Conservation (phyloP, 2,888 invertebrate genomes). For the Acleris emargana region DNA sequence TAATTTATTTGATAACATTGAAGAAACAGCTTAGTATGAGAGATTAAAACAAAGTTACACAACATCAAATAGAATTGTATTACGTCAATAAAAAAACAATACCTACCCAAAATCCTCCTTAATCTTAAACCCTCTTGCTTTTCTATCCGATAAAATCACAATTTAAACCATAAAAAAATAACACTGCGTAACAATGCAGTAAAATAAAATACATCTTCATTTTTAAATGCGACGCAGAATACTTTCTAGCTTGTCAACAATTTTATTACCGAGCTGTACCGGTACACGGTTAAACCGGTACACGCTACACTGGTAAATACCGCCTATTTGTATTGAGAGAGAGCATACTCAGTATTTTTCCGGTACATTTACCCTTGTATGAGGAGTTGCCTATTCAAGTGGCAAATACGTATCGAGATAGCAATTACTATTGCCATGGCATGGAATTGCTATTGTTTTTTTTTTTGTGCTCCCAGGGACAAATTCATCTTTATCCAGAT, state of each 20-base stretch:
- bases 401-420: conserved; percentile 18
- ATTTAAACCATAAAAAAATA: no score
- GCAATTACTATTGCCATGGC: conserved; percentile 5
- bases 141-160: no score
- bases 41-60: no score
- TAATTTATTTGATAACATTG: no score
- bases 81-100: no score
- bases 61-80: no score
- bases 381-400: conserved; percentile 11
- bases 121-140: no score
- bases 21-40: no score
- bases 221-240: not conserved
- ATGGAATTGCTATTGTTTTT: not conserved
- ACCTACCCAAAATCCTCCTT: no score
- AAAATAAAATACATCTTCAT: not conserved
- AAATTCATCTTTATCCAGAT: no score
- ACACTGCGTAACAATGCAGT: no score
- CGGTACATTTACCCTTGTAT: conserved; percentile 36
- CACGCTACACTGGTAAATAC: not conserved
- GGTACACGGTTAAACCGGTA: not conserved
- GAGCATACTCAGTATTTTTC: conserved; percentile 35
- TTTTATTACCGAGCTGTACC: not conserved
- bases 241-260: not conserved
- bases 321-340: conserved; percentile 9
- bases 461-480: not conserved